Percentiles rank a stretch among this genome's conserved stretches.
Conservation (phyloP, 2,888 invertebrate genomes). For the Tyria jacobaeae region DNA sequence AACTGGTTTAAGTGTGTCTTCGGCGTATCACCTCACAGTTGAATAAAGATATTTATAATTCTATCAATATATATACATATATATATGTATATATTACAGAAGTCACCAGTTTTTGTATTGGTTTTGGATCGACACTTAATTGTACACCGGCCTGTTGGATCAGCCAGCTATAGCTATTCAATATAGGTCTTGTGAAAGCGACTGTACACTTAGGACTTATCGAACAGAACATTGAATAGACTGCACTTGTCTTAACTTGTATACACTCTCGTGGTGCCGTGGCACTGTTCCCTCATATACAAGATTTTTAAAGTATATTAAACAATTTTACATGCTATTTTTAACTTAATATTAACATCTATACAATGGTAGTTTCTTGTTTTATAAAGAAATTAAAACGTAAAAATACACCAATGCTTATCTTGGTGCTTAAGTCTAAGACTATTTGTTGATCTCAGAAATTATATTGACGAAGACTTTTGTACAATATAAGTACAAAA, state of each 20-base stretch:
- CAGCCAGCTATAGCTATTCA: background rate
- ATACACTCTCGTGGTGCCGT: constrained; percentile 45
- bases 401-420: background rate
- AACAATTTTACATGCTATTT: background rate
- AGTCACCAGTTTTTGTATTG: too few relatives aligned
- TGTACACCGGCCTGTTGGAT: background rate
- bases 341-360: background rate
- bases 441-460: background rate
- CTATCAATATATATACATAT: background rate
- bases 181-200: background rate
- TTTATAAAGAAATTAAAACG: background rate
- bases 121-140: background rate
- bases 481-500: background rate
- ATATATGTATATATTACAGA: too few relatives aligned
- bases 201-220: background rate
- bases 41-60: background rate
- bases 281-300: constrained; percentile 33
- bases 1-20: background rate
- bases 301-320: constrained; percentile 3
- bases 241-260: constrained; percentile 64
- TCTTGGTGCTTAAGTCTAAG: background rate
- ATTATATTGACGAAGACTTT: background rate
- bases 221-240: constrained; percentile 42
- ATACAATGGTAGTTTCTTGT: background rate
- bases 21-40: background rate